Percentiles rank a stretch among this genome's conserved stretches.
phyloP scores from a whole-genome alignment of 1,140 invertebrate genomes.

The Homarus americanus region DNA sequence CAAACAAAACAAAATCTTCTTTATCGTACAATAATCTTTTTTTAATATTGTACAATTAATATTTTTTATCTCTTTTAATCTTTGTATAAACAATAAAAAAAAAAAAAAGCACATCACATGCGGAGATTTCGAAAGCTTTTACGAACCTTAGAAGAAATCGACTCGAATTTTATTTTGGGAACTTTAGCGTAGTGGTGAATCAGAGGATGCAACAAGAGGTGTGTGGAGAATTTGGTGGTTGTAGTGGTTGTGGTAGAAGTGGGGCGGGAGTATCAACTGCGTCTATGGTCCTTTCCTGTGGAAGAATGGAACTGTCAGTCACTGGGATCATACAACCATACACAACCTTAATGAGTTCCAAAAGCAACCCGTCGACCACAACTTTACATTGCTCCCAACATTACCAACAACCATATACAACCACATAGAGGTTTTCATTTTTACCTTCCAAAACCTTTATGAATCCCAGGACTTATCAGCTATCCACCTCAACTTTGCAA shows the following conservation, averaged over 20 bases:
- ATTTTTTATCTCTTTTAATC: not conserved
- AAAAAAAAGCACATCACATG: slow-evolving; percentile 56
- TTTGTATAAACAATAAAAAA: not conserved
- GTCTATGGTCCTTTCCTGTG: slow-evolving; percentile 27
- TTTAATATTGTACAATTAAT: not conserved
- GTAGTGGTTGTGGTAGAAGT: slow-evolving; percentile 27
- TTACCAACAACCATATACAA: too few species aligned
- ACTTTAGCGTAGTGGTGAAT: slow-evolving; percentile 35
- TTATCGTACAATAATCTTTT: not conserved
- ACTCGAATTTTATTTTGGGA: slow-evolving; percentile 47
- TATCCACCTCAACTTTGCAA: too few species aligned
- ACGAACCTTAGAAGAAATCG: slow-evolving; percentile 39
- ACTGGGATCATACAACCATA: not conserved
- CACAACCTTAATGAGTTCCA: not conserved
- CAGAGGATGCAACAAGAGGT: slow-evolving; percentile 33
- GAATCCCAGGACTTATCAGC: too few species aligned
- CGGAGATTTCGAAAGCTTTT: slow-evolving; percentile 50
- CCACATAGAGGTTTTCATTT: too few species aligned
- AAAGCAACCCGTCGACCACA: too few species aligned
- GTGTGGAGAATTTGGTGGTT: slow-evolving; percentile 20
- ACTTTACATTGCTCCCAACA: too few species aligned
- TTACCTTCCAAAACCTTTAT: too few species aligned
- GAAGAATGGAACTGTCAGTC: slow-evolving; percentile 45
- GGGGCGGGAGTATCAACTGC: not conserved
- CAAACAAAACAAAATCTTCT: not conserved